phyloP scores from a whole-genome alignment of 1,140 invertebrate species.

The Eurosta solidaginis region DNA sequence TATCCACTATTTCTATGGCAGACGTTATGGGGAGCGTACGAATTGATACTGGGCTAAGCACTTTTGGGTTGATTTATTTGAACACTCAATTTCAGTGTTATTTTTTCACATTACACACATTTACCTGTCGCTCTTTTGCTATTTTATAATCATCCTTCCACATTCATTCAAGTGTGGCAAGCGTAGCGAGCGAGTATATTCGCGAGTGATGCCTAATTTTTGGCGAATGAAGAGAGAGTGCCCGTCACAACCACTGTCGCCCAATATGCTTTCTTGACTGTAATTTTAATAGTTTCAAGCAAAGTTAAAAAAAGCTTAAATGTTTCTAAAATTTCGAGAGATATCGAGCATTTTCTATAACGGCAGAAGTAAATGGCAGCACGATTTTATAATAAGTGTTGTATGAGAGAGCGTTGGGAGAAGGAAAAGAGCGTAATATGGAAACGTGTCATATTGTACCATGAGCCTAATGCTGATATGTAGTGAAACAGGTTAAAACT shows the following conservation, averaged over 20 bases:
- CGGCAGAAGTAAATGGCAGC: neutral
- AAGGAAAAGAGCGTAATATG: neutral
- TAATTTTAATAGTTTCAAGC: neutral
- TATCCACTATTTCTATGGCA: conserved; percentile 49
- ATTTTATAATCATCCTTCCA: neutral
- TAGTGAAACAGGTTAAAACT: conserved; percentile 20
- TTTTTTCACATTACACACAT: too few species aligned
- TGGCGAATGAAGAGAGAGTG: conserved; percentile 4
- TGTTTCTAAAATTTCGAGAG: too few species aligned
- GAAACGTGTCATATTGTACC: neutral
- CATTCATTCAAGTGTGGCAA: neutral
- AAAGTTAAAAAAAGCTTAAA: too few species aligned
- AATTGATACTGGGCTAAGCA: conserved; percentile 58
- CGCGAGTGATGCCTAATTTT: neutral
- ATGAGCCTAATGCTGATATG: neutral
- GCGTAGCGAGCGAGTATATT: neutral
- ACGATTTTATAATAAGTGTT: neutral
- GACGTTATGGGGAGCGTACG: conserved; percentile 59
- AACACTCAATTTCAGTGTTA: conserved; percentile 9
- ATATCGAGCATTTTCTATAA: neutral
- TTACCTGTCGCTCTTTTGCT: neutral
- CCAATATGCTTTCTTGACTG: neutral
- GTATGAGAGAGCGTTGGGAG: neutral
- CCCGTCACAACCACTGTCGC: neutral
- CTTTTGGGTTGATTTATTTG: conserved; percentile 37